Conservation (phyloP, 1,140 invertebrate species). For the Dufourea novaeangliae region DNA sequence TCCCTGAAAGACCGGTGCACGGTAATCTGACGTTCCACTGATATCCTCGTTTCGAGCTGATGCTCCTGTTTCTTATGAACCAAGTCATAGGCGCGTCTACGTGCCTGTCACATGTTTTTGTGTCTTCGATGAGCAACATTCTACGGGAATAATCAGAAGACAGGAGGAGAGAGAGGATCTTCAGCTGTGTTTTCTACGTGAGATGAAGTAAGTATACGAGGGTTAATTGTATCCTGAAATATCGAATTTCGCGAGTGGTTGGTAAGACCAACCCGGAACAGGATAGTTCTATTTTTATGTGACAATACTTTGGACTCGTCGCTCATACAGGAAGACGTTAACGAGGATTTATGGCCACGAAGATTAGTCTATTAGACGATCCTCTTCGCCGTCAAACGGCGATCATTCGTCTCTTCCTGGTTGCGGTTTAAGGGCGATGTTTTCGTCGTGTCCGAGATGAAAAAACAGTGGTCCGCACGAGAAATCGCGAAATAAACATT, state of each 20-base stretch:
- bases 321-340: not conserved
- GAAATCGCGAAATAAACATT: constrained; percentile 10
- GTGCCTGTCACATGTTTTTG: constrained; percentile 2
- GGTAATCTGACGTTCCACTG: constrained; percentile 8
- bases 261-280: no score
- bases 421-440: no score
- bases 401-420: not conserved
- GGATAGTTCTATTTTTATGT: not conserved
- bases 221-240: not conserved
- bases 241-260: not conserved
- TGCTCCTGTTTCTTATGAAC: not conserved
- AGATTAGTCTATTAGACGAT: constrained; percentile 21
- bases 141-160: not conserved
- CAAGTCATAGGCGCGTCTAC: not conserved
- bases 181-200: not conserved
- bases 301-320: constrained; percentile 27
- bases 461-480: not conserved
- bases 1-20: not conserved
- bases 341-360: constrained; percentile 54
- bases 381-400: not conserved
- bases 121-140: constrained; percentile 23
- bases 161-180: not conserved
- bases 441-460: no score
- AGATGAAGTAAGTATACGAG: constrained; percentile 36
- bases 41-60: not conserved